Evolutionary conservation across 1,140 invertebrate genomes (phyloP).

Genomic region (Myzus persicae): DNA sequence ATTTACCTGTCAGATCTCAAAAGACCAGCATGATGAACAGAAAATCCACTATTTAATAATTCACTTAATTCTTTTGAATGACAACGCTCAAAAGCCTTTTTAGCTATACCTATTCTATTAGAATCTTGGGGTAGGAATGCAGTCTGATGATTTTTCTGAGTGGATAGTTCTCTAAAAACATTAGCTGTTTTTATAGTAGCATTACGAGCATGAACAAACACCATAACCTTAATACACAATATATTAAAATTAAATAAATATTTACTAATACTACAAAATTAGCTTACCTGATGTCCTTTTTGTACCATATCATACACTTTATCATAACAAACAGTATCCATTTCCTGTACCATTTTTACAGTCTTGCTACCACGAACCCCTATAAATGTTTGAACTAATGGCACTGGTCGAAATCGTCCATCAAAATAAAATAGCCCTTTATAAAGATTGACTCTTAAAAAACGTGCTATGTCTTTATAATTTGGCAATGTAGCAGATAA

Average conservation of each 20-base stretch:
- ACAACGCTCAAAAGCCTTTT: conserved; percentile 74
- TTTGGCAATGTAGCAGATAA: conserved; percentile 97
- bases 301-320: conserved; percentile 87
- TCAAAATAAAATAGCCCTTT: conserved; percentile 98
- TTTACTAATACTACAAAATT: not conserved
- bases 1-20: conserved; percentile 79
- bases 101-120: conserved; percentile 70
- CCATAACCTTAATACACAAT: conserved; percentile 79
- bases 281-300: conserved; percentile 83
- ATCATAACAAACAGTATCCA: conserved; percentile 94
- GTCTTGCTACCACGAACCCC: conserved; percentile 85
- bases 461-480: conserved; percentile 95
- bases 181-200: conserved; percentile 89
- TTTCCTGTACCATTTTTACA: conserved; percentile 80
- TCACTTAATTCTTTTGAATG: conserved; percentile 80
- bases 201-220: conserved; percentile 98
- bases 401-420: conserved; percentile 94
- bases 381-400: conserved; percentile 90
- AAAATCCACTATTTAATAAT: conserved; percentile 88
- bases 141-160: conserved; percentile 76
- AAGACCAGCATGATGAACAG: conserved; percentile 97
- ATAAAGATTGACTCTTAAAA: conserved; percentile 91
- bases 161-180: conserved; percentile 78
- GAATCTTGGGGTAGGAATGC: conserved; percentile 74
- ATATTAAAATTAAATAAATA: conserved; percentile 3